phyloP scores from a whole-genome alignment of 2,888 invertebrate species.

The Molorchus minor region DNA sequence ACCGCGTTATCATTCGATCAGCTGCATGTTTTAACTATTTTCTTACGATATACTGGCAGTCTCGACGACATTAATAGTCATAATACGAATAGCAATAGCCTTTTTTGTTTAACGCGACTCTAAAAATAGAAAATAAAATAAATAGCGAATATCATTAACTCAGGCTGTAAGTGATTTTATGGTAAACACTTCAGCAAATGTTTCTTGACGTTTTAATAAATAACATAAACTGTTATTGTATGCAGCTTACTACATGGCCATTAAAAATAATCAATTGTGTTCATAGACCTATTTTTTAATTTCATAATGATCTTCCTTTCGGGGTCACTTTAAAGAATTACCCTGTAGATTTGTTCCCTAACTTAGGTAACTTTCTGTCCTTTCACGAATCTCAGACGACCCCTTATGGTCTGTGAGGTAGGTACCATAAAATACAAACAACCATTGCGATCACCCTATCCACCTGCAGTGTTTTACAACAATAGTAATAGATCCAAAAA shows the following conservation, averaged over 20 bases:
- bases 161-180: not conserved
- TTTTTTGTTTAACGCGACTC: not conserved
- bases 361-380: too few relatives aligned
- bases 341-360: too few relatives aligned
- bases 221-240: conserved; percentile 3
- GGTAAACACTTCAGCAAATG: conserved; percentile 8
- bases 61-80: not conserved
- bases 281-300: not conserved
- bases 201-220: conserved; percentile 6
- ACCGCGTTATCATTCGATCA: not conserved
- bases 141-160: conserved; percentile 13
- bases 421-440: too few relatives aligned
- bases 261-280: too few relatives aligned
- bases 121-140: conserved; percentile 9
- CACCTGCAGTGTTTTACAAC: too few relatives aligned
- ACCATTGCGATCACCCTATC: too few relatives aligned
- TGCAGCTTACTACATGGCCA: not conserved
- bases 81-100: conserved; percentile 2
- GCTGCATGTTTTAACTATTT: conserved; percentile 3
- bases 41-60: not conserved
- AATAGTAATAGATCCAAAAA: too few relatives aligned
- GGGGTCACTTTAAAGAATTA: too few relatives aligned
- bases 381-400: too few relatives aligned
- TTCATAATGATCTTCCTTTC: conserved; percentile 1
- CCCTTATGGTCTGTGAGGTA: too few relatives aligned